Percentiles rank a stretch among this genome's conserved stretches.
phyloP scores from a whole-genome alignment of 2,888 invertebrate genomes.

The Endomychus coccineus region DNA sequence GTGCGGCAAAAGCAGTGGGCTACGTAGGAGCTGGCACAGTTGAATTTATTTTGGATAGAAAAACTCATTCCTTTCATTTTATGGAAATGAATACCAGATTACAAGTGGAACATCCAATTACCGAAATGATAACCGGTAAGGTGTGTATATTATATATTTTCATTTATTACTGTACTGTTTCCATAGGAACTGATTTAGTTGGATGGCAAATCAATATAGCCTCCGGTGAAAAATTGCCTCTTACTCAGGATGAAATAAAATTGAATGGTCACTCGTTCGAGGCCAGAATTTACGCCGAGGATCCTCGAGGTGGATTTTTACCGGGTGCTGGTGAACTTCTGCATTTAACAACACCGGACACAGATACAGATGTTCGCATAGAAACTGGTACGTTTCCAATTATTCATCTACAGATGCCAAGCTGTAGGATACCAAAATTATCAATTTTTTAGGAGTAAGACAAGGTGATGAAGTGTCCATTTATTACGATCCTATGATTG shows the following conservation, averaged over 20 bases:
- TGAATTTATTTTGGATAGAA: constrained; percentile 90
- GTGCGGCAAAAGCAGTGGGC: constrained; percentile 89
- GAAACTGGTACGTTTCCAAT: constrained; percentile 56
- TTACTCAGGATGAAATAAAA: constrained; percentile 69
- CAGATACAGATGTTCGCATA: constrained; percentile 63
- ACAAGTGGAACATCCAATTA: constrained; percentile 94
- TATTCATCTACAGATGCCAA: too few species aligned
- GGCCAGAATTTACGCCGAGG: constrained; percentile 94
- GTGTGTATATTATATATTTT: constrained; percentile 3
- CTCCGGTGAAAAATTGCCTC: constrained; percentile 76
- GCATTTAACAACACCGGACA: constrained; percentile 65
- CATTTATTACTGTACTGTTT: too few species aligned
- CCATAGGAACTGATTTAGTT: constrained; percentile 81
- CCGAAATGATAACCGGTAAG: constrained; percentile 90
- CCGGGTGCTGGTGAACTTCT: constrained; percentile 86
- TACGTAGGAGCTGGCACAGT: constrained; percentile 99
- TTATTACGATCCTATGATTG: constrained; percentile 99
- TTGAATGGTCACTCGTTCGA: constrained; percentile 89
- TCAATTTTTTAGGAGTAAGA: constrained; percentile 52
- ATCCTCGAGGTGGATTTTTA: constrained; percentile 75
- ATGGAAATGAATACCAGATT: constrained; percentile 99
- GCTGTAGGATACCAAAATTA: too few species aligned
- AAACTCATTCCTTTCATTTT: constrained; percentile 85
- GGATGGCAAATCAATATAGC: constrained; percentile 96
- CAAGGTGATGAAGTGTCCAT: constrained; percentile 95